Evolutionary conservation across 2,113 vertebrate species (phyloP), one percentile per base, ranked within the genome.

Genomic region (Etia nguti): DNA sequence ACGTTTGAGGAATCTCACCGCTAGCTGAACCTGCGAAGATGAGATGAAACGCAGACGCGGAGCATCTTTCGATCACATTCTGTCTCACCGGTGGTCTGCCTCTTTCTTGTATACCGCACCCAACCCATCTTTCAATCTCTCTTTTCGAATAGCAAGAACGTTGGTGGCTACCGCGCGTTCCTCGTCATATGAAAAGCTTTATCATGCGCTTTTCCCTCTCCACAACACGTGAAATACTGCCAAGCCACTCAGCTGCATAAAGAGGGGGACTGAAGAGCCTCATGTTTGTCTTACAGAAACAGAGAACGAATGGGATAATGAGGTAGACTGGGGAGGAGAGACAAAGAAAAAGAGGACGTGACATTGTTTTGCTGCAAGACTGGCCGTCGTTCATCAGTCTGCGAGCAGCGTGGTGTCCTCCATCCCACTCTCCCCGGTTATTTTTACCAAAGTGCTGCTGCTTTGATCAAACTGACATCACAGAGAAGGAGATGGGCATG

Each of bases 391-490:
- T 94, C 92, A 81, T 92, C 85, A 87, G 88, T 88, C 93, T 92
- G 83, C 65, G 38, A 95, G 86, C 95, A 96, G 95, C 93, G 89
- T 94, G 95, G 93, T 86, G 91, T 94, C 94, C 91, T 93, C 93
- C 94, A 83, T 93, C 92, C 93, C 88, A 81, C 91, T 92, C 88
- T 88, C 79, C 84, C 80, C 77, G 80, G 91, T 95, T 93, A 93
- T 95, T 95, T 95, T 94, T 93, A 93, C 94, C 92, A 95, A 96
- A 96, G 94, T 90, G 65, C 79, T 15, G 81, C 81, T 79, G 90
- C 95, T 96, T 95, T 96, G 95, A 96, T 96, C 95, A 96, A 43
- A 56, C 59, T 85, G 38, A 91, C 95, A 95, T 96, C 95, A 95
- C 90, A 95, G 90, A 86, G 80, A 79, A 62, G 91, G 84, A 94